A percentile compares a stretch with the other conserved stretches of the same genome.
Conservation (phyloP, 2,113 vertebrate genomes). For the Desmodus rotundus region DNA sequence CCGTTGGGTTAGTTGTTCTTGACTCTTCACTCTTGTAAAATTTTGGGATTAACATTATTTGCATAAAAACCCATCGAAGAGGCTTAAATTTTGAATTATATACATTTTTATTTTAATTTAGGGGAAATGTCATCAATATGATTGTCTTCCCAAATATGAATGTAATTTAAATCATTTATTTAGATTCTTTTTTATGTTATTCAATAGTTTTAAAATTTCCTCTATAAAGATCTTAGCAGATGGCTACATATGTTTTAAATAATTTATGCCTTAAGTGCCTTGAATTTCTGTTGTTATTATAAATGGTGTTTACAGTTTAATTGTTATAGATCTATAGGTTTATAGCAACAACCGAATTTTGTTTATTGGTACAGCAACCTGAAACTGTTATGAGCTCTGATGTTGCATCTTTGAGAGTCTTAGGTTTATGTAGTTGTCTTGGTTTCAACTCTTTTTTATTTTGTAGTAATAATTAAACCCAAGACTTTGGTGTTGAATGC, state of each 20-base stretch:
- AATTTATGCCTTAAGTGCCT: neutral
- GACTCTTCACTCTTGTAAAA: neutral
- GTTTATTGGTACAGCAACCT: neutral
- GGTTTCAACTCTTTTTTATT: neutral
- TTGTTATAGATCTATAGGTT: neutral
- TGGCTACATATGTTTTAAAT: conserved; percentile 5
- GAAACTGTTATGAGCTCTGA: neutral
- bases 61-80: neutral
- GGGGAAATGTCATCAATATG: neutral
- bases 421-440: neutral
- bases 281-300: neutral
- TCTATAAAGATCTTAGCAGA: conserved; percentile 18
- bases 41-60: neutral
- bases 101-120: neutral
- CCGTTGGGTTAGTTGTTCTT: neutral
- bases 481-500: neutral
- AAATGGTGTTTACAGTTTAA: conserved; percentile 14
- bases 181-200: neutral
- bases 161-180: neutral
- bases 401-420: neutral
- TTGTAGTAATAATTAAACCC: neutral
- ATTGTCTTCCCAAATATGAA: neutral
- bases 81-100: neutral
- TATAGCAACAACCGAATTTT: conserved; percentile 21
- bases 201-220: conserved; percentile 40